phyloP scores from a whole-genome alignment of 2,888 invertebrate genomes.

The Lydus trimaculatus region DNA sequence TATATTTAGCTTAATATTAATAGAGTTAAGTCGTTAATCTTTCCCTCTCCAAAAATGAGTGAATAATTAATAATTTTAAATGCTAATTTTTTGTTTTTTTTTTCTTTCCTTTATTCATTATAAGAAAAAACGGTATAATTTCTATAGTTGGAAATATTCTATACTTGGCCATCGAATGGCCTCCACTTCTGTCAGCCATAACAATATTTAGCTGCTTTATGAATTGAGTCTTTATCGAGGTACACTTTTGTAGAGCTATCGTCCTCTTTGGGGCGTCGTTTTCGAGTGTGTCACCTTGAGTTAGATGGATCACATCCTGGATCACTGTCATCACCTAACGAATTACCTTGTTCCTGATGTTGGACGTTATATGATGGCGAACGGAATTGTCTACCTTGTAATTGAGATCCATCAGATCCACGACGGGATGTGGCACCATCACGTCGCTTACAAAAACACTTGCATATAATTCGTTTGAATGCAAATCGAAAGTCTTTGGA shows the following conservation, averaged over 20 bases:
- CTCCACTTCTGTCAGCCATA: constrained; percentile 51
- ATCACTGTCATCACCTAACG: constrained; percentile 66
- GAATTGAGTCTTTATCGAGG: constrained; percentile 53
- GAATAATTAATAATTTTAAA: constrained; percentile 35
- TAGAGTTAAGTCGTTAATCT: constrained; percentile 52
- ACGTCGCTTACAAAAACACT: constrained; percentile 74
- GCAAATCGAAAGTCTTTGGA: constrained; percentile 93
- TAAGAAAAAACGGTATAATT: not conserved
- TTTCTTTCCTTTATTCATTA: not conserved
- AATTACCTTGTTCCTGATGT: constrained; percentile 64
- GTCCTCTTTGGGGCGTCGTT: constrained; percentile 36
- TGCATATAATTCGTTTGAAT: constrained; percentile 91
- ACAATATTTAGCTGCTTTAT: constrained; percentile 57
- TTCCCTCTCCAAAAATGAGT: constrained; percentile 50
- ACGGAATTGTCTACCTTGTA: constrained; percentile 62
- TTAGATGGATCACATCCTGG: constrained; percentile 62
- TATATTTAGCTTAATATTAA: constrained; percentile 22
- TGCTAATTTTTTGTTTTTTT: constrained; percentile 23
- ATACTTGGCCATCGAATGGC: not conserved
- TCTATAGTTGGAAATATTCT: constrained; percentile 8
- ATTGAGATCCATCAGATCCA: constrained; percentile 66
- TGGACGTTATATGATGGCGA: constrained; percentile 67
- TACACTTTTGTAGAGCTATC: constrained; percentile 45
- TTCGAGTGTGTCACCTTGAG: constrained; percentile 65
- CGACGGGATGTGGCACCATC: constrained; percentile 60